These are phyloP conservation scores for Rafetus swinhoei DNA, from an alignment of 2,113 vertebrate species.

Conservation along the genomic window DNA sequence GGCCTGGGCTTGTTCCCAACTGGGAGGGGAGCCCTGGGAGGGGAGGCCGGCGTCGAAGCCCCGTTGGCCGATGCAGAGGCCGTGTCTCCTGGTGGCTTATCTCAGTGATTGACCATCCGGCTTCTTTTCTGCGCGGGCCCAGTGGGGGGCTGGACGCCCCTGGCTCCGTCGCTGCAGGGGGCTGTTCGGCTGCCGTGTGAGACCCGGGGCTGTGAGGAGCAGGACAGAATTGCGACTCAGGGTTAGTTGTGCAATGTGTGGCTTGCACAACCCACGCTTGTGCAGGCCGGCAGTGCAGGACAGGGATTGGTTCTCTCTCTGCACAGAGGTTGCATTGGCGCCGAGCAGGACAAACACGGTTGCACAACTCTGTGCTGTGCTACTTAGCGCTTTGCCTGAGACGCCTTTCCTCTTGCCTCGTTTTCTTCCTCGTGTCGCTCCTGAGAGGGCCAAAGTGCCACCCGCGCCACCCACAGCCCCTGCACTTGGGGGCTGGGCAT, in stretches of 20 bases:
- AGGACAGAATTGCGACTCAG: neutral
- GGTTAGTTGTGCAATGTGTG: neutral
- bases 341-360: constrained; percentile 39
- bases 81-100: neutral
- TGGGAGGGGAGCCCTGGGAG: too few species aligned
- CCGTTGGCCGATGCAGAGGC: too few species aligned
- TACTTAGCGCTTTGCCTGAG: constrained; percentile 36
- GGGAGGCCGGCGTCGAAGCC: too few species aligned
- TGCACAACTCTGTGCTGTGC: constrained; percentile 52
- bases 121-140: neutral
- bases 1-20: too few species aligned
- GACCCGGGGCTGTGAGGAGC: neutral
- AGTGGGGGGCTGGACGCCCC: too few species aligned
- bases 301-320: constrained; percentile 29
- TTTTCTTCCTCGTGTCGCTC: neutral
- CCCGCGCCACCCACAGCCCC: neutral
- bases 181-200: neutral
- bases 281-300: constrained; percentile 33
- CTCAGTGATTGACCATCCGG: neutral
- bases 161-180: fast-evolving
- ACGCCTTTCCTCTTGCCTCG: neutral
- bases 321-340: neutral
- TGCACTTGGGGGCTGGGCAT: neutral
- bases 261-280: constrained; percentile 47
- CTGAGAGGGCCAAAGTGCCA: neutral